Percentiles rank a stretch among this genome's conserved stretches.
These are phyloP conservation scores for Sebastes goodei DNA, from an alignment of 2,797 vertebrate species.

Conservation along the genomic window DNA sequence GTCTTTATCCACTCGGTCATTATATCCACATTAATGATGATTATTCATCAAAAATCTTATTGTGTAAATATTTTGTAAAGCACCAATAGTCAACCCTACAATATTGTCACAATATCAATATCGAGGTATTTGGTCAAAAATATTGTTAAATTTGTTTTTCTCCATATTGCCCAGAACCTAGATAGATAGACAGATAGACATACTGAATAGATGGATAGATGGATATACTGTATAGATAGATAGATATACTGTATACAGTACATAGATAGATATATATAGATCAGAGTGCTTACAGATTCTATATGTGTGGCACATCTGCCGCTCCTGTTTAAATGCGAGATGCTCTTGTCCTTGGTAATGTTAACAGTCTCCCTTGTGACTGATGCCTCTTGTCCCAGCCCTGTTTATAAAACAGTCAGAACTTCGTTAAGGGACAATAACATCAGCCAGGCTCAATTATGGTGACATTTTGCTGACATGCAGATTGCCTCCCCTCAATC, in stretches of 20 bases:
- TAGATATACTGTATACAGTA: background rate
- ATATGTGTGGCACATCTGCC: constrained; percentile 48
- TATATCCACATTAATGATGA: no score
- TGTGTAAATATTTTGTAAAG: no score
- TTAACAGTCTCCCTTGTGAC: constrained; percentile 79
- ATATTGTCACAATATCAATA: no score
- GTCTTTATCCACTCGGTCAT: no score
- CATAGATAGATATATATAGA: background rate
- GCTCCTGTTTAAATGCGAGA: constrained; percentile 50
- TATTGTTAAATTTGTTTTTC: no score
- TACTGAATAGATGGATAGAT: background rate
- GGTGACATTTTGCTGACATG: constrained; percentile 86
- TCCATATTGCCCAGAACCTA: no score
- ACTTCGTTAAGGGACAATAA: constrained; percentile 84
- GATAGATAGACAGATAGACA: no score
- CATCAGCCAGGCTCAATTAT: constrained; percentile 80
- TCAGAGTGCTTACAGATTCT: constrained; percentile 41
- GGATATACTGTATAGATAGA: background rate
- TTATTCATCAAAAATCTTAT: no score
- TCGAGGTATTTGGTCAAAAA: no score
- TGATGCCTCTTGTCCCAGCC: constrained; percentile 73
- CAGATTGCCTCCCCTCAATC: constrained; percentile 83
- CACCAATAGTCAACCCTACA: no score
- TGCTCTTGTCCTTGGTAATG: constrained; percentile 77
- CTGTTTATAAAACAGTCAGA: constrained; percentile 84